Base-by-base conservation (phyloP, 2,888 invertebrate species). In the Charanyca ferruginea region DNA sequence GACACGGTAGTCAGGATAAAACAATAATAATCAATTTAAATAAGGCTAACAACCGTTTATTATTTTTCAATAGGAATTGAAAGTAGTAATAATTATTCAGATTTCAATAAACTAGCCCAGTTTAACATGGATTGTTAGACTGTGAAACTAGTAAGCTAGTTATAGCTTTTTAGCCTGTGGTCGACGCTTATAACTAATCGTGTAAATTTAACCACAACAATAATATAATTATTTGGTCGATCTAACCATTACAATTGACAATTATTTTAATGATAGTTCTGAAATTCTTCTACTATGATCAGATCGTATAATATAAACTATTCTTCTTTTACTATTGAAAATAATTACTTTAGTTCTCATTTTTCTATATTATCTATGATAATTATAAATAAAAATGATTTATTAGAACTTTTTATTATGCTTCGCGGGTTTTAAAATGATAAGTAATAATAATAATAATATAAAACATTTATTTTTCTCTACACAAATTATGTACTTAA, bases 171-270 rank as follows among this genome's bases (percentile, higher is more conserved):
- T 65, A 78, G 51, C 57, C 18, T 49, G 73, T 35, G 70, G 75
- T 80, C 48, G 48, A 38, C 35, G 61, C 55, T 63, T 66, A 79
- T 71, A 55, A 66, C 51, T 71, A 64, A 75, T 63, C 66, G 70
- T 78, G 71, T 71, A 32, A 41, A 13, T 49, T 41, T 41, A 18
- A 78, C 71, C 63, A 48, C 72, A 64, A 61, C 38, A 45, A 69
- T 68, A 65, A 71, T 66, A 59, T 52, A 35, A 69, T 75, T 81
- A 78, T 73, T 73, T 44, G 8, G 51, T 48, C 47, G 20, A 49
- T 55, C 59, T 13, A 44, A 48, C 55, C 55, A 52, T 60, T 49
- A 32, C 59, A 62, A 73, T 62, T 59, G 38, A 53, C 69, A 32
- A 73, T 72, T 66, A 72, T 71, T 74, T 66, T 65, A 67, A 61